phyloP scores from a whole-genome alignment of 2,797 vertebrate species.

The Sebastolobus altivelis region DNA sequence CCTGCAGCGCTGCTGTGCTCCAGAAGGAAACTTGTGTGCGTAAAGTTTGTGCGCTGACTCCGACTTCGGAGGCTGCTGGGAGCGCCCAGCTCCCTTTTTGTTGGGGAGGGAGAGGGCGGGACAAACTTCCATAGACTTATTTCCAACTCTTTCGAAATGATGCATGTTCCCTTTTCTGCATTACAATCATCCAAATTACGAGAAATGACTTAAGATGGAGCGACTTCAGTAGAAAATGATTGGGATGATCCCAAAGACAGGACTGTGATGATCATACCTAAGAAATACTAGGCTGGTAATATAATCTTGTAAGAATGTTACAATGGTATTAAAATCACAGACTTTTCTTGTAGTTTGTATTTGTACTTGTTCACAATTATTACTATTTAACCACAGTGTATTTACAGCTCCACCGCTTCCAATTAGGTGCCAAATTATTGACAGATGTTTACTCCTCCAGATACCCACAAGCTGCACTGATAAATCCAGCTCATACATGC shows the following conservation, averaged over 20 bases:
- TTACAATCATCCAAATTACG: background rate
- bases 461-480: constrained; percentile 6
- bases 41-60: constrained; percentile 64
- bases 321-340: background rate
- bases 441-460: constrained; percentile 2
- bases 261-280: too few relatives aligned
- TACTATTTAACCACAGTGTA: background rate
- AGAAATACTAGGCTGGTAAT: background rate
- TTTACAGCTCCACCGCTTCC: background rate
- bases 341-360: background rate
- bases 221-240: constrained; percentile 13
- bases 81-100: constrained; percentile 48
- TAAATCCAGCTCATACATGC: constrained; percentile 29
- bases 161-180: constrained; percentile 15
- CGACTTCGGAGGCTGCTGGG: constrained; percentile 52
- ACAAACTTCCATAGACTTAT: constrained; percentile 54
- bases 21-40: constrained; percentile 64
- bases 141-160: constrained; percentile 34
- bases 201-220: constrained; percentile 28
- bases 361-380: background rate
- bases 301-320: background rate
- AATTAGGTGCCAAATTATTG: background rate
- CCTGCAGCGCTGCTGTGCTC: constrained; percentile 41
- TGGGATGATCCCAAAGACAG: background rate
- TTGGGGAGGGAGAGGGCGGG: constrained; percentile 53